Evolutionary conservation across 2,797 vertebrate species (phyloP).

Genomic region (Alauda arvensis): DNA sequence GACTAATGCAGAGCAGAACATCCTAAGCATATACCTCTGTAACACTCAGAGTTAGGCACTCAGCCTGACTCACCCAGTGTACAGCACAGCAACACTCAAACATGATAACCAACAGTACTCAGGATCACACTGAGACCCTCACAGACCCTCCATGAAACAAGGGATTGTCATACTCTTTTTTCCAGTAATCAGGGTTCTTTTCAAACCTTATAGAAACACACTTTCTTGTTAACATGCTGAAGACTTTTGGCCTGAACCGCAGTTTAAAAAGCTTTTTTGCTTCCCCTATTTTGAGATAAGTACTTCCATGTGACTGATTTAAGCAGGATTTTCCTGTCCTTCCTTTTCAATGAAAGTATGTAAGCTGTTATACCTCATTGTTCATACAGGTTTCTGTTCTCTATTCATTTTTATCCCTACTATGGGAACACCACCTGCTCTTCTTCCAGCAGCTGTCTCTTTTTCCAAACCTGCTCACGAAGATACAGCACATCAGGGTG

Average conservation of each 20-base stretch:
- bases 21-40: background rate
- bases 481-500: background rate
- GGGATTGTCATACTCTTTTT: background rate
- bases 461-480: background rate
- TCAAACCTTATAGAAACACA: background rate
- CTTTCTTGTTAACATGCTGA: background rate
- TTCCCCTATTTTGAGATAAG: background rate
- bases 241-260: background rate
- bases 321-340: background rate
- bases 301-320: background rate
- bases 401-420: background rate
- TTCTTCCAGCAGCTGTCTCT: conserved; percentile 26
- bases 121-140: background rate
- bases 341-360: background rate
- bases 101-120: background rate
- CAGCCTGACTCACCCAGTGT: background rate
- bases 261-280: background rate
- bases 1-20: background rate
- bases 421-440: conserved; percentile 17
- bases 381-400: background rate
- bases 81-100: background rate
- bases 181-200: background rate
- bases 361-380: background rate
- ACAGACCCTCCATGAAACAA: background rate
- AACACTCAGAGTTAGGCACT: background rate